Evolutionary conservation across 1,140 invertebrate species (phyloP), one percentile per base, ranked within the genome.

Genomic region (Lepidotrigona ventralis): DNA sequence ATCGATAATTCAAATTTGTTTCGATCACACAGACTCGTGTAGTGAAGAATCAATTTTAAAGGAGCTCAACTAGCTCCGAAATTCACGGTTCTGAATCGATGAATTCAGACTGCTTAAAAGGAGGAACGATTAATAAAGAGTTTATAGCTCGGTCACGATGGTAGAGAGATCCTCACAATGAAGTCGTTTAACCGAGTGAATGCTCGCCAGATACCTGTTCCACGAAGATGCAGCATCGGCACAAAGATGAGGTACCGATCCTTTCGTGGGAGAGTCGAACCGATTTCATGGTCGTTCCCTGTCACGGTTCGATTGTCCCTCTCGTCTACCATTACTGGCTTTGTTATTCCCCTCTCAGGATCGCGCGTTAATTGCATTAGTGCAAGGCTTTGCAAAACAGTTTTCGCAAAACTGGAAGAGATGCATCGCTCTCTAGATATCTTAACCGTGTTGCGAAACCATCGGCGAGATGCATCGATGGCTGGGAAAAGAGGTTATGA

Each of bases 241-340:
- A 54, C 2, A 64, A 5, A 68, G 75, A 79, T 79, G 56, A 2
- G 46, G 29, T 23, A 60, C 54, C 56, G 68, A 79, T 56, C 76
- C 29, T 19, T 85, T 89, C 88, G 90, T 91, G 89, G 81, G 90
- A 91, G 84, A 88, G 84, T 80, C 78, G 81, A 56, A 73, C 84
- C 88, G 88, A 89, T 91, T 91, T 91, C 90, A 91, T 90, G 91
- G 90, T 86, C 87, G 88, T 88, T 91, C 90, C 76, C 63, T 88
- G 89, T 84, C 86, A 91, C 87, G 91, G 86, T 90, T 69, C 90
- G 86, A 60, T 84, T 85, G 83, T 74, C 84, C 39, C 39, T 72
- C 68, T 84, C 72, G 69, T 88, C 75, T 88, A 33, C 51, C 60
- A 54, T 60, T 39, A 54, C 74, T 23, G 23, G 58, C 83, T 88